Conservation (phyloP, 2,797 vertebrate genomes). For the Selene dorsalis region DNA sequence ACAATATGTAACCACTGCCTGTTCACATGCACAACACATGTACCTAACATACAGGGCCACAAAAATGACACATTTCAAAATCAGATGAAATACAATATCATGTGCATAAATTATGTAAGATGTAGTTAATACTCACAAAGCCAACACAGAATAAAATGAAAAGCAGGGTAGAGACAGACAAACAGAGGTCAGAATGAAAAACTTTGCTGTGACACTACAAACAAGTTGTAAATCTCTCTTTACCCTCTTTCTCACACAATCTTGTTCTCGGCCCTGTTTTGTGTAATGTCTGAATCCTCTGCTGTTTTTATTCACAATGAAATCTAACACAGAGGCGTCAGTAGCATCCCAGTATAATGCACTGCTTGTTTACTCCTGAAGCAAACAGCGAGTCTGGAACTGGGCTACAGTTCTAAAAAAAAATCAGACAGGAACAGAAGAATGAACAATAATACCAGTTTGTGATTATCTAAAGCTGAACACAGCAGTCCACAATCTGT, state of each 20-base stretch:
- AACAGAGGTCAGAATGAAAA: background rate
- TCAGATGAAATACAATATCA: background rate
- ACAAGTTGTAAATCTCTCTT: background rate
- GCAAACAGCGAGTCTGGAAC: constrained; percentile 17
- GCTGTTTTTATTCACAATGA: constrained; percentile 30
- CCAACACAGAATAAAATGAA: background rate
- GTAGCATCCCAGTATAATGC: constrained; percentile 23
- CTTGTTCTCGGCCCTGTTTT: constrained; percentile 3
- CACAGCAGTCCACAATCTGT: constrained; percentile 15
- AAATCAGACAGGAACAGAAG: constrained; percentile 13
- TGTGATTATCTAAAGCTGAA: constrained; percentile 34
- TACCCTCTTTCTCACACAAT: background rate
- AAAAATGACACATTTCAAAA: background rate
- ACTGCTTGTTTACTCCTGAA: constrained; percentile 38
- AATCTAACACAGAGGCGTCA: constrained; percentile 10
- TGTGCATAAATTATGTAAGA: background rate
- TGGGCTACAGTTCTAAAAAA: constrained; percentile 19
- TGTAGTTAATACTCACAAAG: background rate
- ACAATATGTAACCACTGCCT: constrained; percentile 18
- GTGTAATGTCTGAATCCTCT: constrained; percentile 14
- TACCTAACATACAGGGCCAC: background rate
- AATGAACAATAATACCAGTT: constrained; percentile 20
- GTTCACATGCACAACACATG: constrained; percentile 11
- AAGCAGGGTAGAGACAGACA: background rate
- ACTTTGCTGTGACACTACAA: background rate